These are phyloP conservation scores for Drosophila bunnanda DNA, from an alignment of 2,888 invertebrate species.

Conservation along the genomic window DNA sequence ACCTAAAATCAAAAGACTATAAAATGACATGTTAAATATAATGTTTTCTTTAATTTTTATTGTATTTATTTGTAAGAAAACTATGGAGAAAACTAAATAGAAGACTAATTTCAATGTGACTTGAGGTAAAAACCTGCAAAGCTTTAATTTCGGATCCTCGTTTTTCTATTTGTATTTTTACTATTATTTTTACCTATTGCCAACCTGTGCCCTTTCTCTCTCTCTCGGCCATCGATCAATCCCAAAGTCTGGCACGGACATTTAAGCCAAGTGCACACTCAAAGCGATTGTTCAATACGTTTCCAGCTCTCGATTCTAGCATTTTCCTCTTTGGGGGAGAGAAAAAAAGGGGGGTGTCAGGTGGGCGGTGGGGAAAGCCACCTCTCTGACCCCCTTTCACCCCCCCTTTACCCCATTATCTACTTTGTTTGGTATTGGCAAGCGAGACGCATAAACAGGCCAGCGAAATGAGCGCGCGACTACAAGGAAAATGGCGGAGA, in stretches of 20 bases:
- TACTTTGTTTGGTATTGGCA: slow-evolving; percentile 26
- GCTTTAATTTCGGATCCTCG: slow-evolving; percentile 1
- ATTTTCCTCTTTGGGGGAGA: neutral
- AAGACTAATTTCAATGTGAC: slow-evolving; percentile 5
- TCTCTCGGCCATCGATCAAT: slow-evolving; percentile 36
- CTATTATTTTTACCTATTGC: neutral
- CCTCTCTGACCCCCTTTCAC: neutral
- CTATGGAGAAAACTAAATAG: too few relatives aligned
- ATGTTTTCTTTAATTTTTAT: too few relatives aligned
- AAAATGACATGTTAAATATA: too few relatives aligned
- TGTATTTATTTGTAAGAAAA: too few relatives aligned
- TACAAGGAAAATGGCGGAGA: slow-evolving; percentile 3
- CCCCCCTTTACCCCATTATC: slow-evolving; percentile 1
- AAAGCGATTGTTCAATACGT: slow-evolving; percentile 27
- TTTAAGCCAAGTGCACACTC: slow-evolving; percentile 30
- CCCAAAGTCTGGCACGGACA: slow-evolving; percentile 18
- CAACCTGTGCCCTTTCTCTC: slow-evolving; percentile 4
- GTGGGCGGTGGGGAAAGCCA: neutral
- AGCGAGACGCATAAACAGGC: slow-evolving; percentile 23
- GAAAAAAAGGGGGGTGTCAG: neutral
- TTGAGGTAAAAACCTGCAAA: neutral
- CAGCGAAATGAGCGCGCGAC: slow-evolving; percentile 19
- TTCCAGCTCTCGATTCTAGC: slow-evolving; percentile 11
- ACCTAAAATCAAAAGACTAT: too few relatives aligned
- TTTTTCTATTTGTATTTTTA: neutral